Conservation (phyloP, 2,113 vertebrate species). For the Hyaena hyaena region DNA sequence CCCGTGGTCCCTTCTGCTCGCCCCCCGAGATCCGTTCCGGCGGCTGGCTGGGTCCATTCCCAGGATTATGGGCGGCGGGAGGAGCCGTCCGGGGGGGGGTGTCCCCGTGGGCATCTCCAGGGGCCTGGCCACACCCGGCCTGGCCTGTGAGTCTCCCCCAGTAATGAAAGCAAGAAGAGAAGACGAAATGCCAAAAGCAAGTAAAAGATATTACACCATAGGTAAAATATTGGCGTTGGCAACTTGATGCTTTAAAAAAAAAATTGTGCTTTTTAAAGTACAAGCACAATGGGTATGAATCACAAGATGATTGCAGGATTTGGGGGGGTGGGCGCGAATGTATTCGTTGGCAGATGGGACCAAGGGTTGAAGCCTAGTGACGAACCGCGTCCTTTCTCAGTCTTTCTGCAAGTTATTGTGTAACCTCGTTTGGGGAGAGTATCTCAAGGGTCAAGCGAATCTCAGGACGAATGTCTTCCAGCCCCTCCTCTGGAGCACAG, state of each 20-base stretch:
- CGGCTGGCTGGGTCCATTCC: neutral
- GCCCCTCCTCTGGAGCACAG: too few species aligned
- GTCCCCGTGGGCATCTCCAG: rapidly evolving
- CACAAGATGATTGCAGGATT: neutral
- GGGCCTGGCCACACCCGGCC: neutral
- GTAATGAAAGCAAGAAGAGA: neutral
- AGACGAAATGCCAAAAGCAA: neutral
- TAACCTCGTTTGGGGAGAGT: neutral
- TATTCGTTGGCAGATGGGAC: neutral
- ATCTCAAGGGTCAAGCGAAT: neutral
- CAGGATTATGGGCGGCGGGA: rapidly evolving
- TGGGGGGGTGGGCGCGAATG: too few species aligned
- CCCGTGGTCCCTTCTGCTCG: neutral
- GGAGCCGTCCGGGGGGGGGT: neutral
- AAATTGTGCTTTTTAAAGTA: neutral
- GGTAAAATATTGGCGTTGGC: neutral
- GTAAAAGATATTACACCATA: neutral
- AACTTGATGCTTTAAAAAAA: neutral
- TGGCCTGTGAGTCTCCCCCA: neutral
- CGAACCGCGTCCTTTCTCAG: neutral
- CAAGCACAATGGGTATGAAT: neutral
- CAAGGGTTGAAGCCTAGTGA: neutral
- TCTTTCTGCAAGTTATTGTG: neutral
- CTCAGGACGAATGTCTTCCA: neutral
- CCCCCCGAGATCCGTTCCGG: rapidly evolving